Base-by-base conservation (phyloP, 2,888 invertebrate species). In the Nemotelus pantherinus region DNA sequence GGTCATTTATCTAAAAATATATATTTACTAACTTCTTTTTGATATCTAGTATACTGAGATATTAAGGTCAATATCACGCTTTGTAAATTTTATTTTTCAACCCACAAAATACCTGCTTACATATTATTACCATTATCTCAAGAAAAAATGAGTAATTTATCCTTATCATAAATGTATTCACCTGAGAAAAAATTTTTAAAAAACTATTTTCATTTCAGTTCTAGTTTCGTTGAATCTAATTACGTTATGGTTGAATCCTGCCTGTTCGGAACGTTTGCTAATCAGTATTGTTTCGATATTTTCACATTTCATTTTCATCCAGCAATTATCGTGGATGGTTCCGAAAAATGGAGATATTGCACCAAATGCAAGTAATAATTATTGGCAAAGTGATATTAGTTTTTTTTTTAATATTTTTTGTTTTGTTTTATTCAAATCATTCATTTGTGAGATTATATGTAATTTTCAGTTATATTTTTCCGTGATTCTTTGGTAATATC, bases 211-310 rank as follows among this genome's bases (percentile, higher is more conserved):
- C 5, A 7, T 67, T 25, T 25, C 5, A 89, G 90, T 89, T 45
- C 86, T 92, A 76, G 88, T 91, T 63, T 77, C 90, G 4, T 84
- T 92, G 41, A 92, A 92, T 5, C 80, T 92, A 68, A 86, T 89
- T 10, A 88, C 90, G 0, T 83, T 92, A 67, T 87, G 90, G 82
- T 83, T 93, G 81, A 90, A 91, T 80, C 89, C 91, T 0, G 88
- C 88, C 77, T 89, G 90, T 72, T 85, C 88, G 65, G 90, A 91
- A 68, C 87, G 92, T 79, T 83, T 92, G 48, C 83, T 88, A 48
- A 82, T 93, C 57, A 87, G 89, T 63, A 88, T 89, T 80, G 88
- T 91, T 65, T 91, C 90, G 83, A 87, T 93, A n/a, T 88, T 91
- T 63, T 89, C 89, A 10, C 92, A 93, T 82, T 89, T 91, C 78